Evolutionary conservation across 1,140 invertebrate genomes (phyloP).

Genomic region (Glossosoma conforme): DNA sequence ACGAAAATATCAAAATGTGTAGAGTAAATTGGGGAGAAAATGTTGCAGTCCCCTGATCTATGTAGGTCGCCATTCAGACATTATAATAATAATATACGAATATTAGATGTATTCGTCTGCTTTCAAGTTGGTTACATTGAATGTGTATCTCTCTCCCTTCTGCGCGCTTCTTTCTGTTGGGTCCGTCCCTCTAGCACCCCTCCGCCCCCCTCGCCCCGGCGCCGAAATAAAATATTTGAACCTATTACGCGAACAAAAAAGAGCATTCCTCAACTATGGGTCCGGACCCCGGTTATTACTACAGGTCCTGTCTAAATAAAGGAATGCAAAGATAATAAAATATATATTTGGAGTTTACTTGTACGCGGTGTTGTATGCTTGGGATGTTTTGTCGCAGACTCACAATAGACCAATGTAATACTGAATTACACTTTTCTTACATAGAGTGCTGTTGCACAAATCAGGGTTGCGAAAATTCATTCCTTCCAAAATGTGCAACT

Average conservation of each 20-base stretch:
- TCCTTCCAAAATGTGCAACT: no score
- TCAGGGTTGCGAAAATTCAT: no score
- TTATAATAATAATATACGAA: conserved; percentile 30
- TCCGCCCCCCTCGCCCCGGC: conserved; percentile 10
- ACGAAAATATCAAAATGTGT: no score
- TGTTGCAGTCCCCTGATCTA: conserved; percentile 18
- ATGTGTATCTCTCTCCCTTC: background rate
- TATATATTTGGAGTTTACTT: conserved; percentile 23
- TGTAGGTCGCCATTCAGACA: conserved; percentile 31
- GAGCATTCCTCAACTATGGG: conserved; percentile 19
- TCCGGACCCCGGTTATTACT: conserved; percentile 21
- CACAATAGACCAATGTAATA: no score
- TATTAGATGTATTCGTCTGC: conserved; percentile 24
- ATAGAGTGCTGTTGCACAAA: no score
- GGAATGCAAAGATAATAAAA: conserved; percentile 29
- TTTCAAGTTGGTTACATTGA: conserved; percentile 18
- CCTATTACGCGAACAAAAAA: conserved; percentile 25
- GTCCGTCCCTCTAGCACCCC: background rate
- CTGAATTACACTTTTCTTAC: no score
- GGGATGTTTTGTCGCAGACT: no score
- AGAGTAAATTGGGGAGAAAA: no score
- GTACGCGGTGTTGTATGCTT: background rate
- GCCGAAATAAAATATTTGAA: conserved; percentile 26
- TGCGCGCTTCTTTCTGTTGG: background rate
- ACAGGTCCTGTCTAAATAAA: conserved; percentile 28